Evolutionary conservation across 1,140 invertebrate genomes (phyloP).

Genomic region (Dolichoris vasculosae): DNA sequence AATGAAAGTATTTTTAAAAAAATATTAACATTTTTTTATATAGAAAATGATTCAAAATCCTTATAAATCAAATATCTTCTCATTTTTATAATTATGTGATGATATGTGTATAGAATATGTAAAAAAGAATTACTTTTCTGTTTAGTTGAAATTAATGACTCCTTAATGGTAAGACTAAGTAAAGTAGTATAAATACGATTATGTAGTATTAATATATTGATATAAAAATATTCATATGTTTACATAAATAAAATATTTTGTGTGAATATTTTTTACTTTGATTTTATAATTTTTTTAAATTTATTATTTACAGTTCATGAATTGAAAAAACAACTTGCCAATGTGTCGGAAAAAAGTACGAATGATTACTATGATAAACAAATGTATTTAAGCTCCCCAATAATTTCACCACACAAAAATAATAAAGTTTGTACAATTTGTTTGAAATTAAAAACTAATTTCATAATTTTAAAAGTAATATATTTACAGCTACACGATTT

Average conservation of each 20-base stretch:
- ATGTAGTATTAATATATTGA: not conserved
- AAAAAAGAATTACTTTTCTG: too few relatives aligned
- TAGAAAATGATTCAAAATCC: too few relatives aligned
- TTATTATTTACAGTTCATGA: constrained; percentile 21
- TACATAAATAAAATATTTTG: not conserved
- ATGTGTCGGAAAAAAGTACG: not conserved
- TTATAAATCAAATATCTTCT: too few relatives aligned
- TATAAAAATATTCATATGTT: too few relatives aligned
- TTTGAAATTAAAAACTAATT: not conserved
- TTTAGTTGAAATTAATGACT: too few relatives aligned
- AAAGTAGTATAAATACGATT: not conserved
- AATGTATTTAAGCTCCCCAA: not conserved
- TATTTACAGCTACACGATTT: not conserved
- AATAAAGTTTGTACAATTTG: constrained; percentile 15
- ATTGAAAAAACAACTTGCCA: constrained; percentile 17
- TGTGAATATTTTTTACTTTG: not conserved
- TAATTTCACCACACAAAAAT: not conserved
- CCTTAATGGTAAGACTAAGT: not conserved
- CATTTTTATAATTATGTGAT: too few relatives aligned
- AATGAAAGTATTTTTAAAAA: too few relatives aligned
- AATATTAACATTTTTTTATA: too few relatives aligned
- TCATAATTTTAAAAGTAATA: not conserved
- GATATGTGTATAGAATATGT: too few relatives aligned
- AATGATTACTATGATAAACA: not conserved
- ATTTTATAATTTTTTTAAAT: not conserved